Percentiles rank a stretch among this genome's conserved stretches.
phyloP scores from a whole-genome alignment of 2,113 vertebrate genomes.

The Bos javanicus region DNA sequence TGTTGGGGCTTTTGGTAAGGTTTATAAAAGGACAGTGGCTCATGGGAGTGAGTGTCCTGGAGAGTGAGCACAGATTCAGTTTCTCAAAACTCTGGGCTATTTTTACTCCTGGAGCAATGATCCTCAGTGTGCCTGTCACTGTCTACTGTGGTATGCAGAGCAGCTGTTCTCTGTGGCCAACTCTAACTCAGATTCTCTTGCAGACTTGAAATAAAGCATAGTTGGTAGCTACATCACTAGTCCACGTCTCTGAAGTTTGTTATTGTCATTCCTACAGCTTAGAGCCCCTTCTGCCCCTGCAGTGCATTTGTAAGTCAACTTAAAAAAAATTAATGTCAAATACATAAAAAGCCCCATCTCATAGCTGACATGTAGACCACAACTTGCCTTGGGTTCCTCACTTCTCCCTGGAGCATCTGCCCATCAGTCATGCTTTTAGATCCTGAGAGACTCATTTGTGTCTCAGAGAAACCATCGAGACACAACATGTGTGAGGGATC shows the following conservation, averaged over 20 bases:
- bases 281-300: not conserved
- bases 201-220: not conserved
- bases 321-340: not conserved
- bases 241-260: not conserved
- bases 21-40: not conserved
- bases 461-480: not conserved
- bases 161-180: not conserved
- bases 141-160: not conserved
- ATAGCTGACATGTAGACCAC: not conserved
- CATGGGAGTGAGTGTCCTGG: not conserved
- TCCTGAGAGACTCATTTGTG: not conserved
- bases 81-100: constrained; percentile 58
- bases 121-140: not conserved
- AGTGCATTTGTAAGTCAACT: not conserved
- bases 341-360: not conserved
- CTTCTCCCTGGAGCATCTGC: not conserved
- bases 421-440: not conserved
- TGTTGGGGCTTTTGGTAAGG: not conserved
- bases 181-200: not conserved
- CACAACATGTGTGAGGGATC: not conserved
- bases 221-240: not conserved
- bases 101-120: constrained; percentile 52
- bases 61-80: not conserved
- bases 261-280: not conserved
- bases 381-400: not conserved